Conservation (phyloP, 1,140 invertebrate species). For the Drosophila athabasca region DNA sequence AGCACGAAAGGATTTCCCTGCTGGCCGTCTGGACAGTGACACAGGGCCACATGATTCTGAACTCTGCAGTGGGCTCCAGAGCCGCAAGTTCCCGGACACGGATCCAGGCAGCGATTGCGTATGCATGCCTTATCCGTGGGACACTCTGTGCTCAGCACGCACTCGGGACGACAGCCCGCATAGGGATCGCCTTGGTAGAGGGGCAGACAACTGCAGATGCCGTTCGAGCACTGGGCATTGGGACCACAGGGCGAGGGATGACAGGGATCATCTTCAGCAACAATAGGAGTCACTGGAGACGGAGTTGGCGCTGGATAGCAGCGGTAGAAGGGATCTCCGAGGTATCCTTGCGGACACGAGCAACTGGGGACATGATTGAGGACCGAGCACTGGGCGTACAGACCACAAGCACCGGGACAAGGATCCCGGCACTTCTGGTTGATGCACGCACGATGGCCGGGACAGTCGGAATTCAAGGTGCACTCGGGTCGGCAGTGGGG, state of each 20-base stretch:
- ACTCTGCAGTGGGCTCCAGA: slow-evolving; percentile 89
- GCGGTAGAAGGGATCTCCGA: slow-evolving; percentile 86
- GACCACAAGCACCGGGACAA: slow-evolving; percentile 91
- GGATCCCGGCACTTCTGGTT: slow-evolving; percentile 93
- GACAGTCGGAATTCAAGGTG: slow-evolving; percentile 89
- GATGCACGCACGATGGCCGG: slow-evolving; percentile 88
- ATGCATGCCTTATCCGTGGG: slow-evolving; percentile 89
- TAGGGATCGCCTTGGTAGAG: slow-evolving; percentile 91
- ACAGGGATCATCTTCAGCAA: slow-evolving; percentile 88
- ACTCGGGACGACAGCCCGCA: slow-evolving; percentile 90
- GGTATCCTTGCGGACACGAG: slow-evolving; percentile 88
- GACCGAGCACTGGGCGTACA: slow-evolving; percentile 90
- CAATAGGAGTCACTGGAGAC: slow-evolving; percentile 85
- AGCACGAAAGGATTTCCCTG: slow-evolving; percentile 73
- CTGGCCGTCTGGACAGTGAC: slow-evolving; percentile 67
- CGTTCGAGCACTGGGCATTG: slow-evolving; percentile 88
- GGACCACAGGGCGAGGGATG: slow-evolving; percentile 90
- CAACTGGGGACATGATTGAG: slow-evolving; percentile 91
- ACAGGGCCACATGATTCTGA: slow-evolving; percentile 87
- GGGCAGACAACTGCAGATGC: slow-evolving; percentile 84
- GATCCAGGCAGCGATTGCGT: slow-evolving; percentile 89
- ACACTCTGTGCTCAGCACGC: slow-evolving; percentile 92
- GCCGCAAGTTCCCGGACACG: slow-evolving; percentile 90
- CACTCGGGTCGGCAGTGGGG: slow-evolving; percentile 91
- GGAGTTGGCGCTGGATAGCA: slow-evolving; percentile 84